Base-by-base conservation (phyloP, 37 sponge, comb jelly and placozoan species). In the Eunapius fragilis region DNA sequence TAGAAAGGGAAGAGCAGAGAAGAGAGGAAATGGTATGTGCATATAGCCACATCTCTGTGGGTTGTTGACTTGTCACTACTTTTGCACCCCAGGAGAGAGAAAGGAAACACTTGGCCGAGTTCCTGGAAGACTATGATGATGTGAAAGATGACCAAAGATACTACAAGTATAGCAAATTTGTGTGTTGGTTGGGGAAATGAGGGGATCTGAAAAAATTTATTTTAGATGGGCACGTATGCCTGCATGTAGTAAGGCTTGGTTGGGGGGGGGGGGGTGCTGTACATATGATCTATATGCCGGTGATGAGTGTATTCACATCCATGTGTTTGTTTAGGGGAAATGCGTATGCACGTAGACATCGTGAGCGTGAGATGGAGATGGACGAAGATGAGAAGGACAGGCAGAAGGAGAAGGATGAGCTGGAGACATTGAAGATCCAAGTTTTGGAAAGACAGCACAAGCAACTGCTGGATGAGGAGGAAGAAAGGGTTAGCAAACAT, bases 101-200 rank as follows among this genome's bases (percentile, higher is more conserved):
- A 31, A 84, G 31, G 68, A 94, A 78, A 50, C 83, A 89, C 71
- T 70, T 92, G 36, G 90, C 84, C 27, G 83, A 92, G n/a, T 95
- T 95, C 67, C 79, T 98, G 24, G 92, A 86, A 36, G 94, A 95
- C 31, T 98, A 98, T 67, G 96, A 98, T 80, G 99, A 98, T 79
- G 97, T 93, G 0, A 90, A 93, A 75, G 94, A 98, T 86, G 99
- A 98, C 76, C 85, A 91, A 38, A 85, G 84, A 73, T 96, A 96
- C 83, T 98, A 98, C 80, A 95, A 82, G 96, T 97, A 79, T 33
- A 17, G 58, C 32, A 67, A 77, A 27, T 11, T 31, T 45, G 10
- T 11, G 25, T 37, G 3, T 34, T 45, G 6, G 14, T 58, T 58
- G 9, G 47, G 9, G 9, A 9, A 9, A 45, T 4, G 47, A 9